Evolutionary conservation across 1,140 invertebrate genomes (phyloP), one percentile per base, ranked within the genome.

Genomic region (Branchinecta lynchi): DNA sequence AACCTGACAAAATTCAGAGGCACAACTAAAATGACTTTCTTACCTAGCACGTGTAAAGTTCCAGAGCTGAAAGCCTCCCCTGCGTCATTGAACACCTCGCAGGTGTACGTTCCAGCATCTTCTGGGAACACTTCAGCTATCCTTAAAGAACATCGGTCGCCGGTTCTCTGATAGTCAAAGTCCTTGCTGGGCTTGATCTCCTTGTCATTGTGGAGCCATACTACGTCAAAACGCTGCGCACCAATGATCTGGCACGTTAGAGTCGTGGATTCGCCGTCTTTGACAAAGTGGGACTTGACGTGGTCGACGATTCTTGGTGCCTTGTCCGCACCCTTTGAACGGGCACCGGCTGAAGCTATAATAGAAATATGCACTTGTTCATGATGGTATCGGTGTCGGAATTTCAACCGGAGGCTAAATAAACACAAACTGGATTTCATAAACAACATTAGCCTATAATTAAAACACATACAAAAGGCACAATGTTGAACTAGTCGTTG

Each of bases 181-280:
- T 97, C 93, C 80, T 95, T 96, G 77, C 89, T 92, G 0, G 92
- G 89, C 79, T 93, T 95, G 74, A 98, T 95, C 78, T 96, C 92
- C 78, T 95, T 95, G 78, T 95, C 93, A 77, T 96, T 94, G 79
- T 96, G 92, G 65, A 96, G 82, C 95, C 94, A 98, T 66, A 92
- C 83, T 3, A 96, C 90, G 76, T 95, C 92, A 77, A 94, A 93
- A 73, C 92, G 88, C 72, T 89, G 84, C 7, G 90, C 87, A 8
- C 90, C 82, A 75, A 88, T 88, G 73, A 96, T 91, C 74, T 87
- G 85, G 79, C 90, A 94, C 46, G 87, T 86, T 46, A 96, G 79
- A 44, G 86, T 87, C 15, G 95, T 87, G 3, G 88, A 82, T 70
- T 93, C 90, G 15, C 92, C 93, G 77, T 95, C 92, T 66, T 85